These are phyloP conservation scores for Prunella himalayana DNA, from an alignment of 2,113 vertebrate genomes.

Conservation along the genomic window DNA sequence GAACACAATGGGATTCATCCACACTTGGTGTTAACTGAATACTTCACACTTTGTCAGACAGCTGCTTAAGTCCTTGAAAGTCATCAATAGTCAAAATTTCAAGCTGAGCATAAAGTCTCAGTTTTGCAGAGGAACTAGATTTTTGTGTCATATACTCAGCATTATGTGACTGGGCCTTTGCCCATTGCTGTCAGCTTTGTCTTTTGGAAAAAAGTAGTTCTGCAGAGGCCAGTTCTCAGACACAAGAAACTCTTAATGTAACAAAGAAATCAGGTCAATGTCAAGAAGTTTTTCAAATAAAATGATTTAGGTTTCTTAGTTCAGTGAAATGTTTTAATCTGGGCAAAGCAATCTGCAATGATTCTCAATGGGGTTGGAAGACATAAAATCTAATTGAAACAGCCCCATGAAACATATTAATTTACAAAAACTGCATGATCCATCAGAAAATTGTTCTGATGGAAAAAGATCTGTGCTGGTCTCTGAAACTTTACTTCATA, in stretches of 20 bases:
- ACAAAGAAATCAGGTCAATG: neutral
- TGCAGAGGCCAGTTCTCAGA: neutral
- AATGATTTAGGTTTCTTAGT: neutral
- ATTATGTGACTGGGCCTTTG: neutral
- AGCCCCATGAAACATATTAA: neutral
- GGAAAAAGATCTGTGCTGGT: neutral
- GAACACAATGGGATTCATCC: neutral
- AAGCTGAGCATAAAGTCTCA: neutral
- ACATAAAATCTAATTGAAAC: neutral
- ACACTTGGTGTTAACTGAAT: neutral
- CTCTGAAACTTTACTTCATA: neutral
- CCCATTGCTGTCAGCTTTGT: neutral
- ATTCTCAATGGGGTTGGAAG: neutral
- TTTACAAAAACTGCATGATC: neutral
- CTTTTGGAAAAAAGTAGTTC: neutral
- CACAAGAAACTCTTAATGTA: neutral
- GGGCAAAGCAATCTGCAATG: neutral
- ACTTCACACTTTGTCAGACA: neutral
- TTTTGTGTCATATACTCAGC: neutral
- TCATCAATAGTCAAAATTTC: fast-evolving
- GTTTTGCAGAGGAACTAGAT: neutral
- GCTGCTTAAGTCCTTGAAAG: neutral
- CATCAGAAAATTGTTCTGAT: neutral
- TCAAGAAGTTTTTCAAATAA: neutral
- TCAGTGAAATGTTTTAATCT: neutral